A percentile compares a stretch with the other conserved stretches of the same genome.
Evolutionary conservation across 2,888 invertebrate species (phyloP).

Genomic region (Cryptus viduatorius): DNA sequence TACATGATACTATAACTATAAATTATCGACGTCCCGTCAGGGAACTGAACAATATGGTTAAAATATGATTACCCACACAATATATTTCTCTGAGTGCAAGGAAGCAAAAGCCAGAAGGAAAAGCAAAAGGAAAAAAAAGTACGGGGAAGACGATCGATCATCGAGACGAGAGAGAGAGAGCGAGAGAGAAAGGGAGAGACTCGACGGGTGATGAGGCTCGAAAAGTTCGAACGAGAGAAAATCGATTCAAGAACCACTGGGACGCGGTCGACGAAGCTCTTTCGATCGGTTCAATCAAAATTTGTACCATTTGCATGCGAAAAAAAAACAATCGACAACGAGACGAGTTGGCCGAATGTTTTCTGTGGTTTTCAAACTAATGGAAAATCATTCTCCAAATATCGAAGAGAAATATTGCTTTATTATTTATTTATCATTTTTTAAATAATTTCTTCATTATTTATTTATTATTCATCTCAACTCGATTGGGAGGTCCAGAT

Average conservation of each 20-base stretch:
- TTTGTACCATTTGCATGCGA: background rate
- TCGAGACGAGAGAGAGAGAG: background rate
- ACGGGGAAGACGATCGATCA: conserved; percentile 40
- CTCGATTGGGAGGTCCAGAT: too few species aligned
- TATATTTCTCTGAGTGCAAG: background rate
- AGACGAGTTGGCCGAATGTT: background rate
- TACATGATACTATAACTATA: background rate
- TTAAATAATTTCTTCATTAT: too few species aligned
- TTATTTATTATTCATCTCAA: too few species aligned
- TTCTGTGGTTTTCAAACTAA: background rate
- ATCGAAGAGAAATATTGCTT: too few species aligned
- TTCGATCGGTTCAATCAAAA: background rate
- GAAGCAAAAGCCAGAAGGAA: conserved; percentile 28
- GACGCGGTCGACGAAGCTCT: background rate
- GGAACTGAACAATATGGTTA: background rate
- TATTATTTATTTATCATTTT: too few species aligned
- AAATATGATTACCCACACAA: background rate
- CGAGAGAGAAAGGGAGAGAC: background rate
- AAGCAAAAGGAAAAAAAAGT: conserved; percentile 20
- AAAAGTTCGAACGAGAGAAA: conserved; percentile 19
- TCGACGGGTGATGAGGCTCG: conserved; percentile 13
- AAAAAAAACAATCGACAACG: background rate
- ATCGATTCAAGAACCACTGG: conserved; percentile 7
- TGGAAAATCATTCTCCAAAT: too few species aligned
- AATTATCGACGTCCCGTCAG: background rate